Base-by-base conservation (phyloP, 1,140 invertebrate species). In the Pachyrhynchus sulphureomaculatus region DNA sequence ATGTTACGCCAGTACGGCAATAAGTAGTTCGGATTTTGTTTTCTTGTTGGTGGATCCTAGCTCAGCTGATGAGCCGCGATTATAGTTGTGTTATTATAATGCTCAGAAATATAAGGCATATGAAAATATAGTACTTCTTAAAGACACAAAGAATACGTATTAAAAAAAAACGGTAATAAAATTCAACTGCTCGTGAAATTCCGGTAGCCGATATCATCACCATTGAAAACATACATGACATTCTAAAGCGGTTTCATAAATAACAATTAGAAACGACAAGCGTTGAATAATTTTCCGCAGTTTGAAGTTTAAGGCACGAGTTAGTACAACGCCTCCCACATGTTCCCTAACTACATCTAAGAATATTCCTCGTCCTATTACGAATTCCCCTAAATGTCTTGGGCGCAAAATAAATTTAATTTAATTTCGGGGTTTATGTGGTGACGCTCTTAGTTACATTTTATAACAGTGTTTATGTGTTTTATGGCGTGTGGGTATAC, bases 291-390 rank as follows among this genome's bases (percentile, higher is more conserved):
- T 56, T 56, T 56, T 56, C 54, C n/a, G n/a, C 54, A 56, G 41
- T 56, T 56, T 45, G 20, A 45, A 34, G 34, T 9, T 59, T 41
- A 32, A n/a, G 47, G 48, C 57, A 59, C 57, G 57, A 51, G 57
- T 23, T 20, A n/a, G n/a, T 18, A 29, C 24, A 59, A 49, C 47
- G 45, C 51, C 57, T 59, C 57, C 57, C 57, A 52, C 57, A 59
- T 59, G 57, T 59, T 42, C 15, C 20, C 6, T n/a, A 26, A 37
- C 48, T 12, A 57, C 26, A 26, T 39, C 45, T 32, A 41, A 32
- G 54, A 56, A 56, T 56, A 45, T 56, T 56, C 34, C 47, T 41
- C 39, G 47, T 56, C 41, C 47, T 32, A 56, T 56, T 56, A 56
- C 3, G 24, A 12, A 29, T 29, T 36, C 34, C 49, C 34, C 49